Conservation (phyloP, 2,888 invertebrate genomes). For the Volucella bombylans region DNA sequence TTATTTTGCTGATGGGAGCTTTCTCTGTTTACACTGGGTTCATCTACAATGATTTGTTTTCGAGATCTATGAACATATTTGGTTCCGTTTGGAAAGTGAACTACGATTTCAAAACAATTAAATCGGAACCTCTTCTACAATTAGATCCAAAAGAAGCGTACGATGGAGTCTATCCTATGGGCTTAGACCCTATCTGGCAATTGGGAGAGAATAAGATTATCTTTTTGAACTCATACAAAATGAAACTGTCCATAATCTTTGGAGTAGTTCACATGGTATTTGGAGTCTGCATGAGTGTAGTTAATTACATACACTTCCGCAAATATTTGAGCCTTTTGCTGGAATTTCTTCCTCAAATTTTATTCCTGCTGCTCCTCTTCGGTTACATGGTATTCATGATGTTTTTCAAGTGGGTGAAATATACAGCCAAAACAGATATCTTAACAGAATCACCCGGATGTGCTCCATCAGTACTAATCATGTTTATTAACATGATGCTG, state of each 20-base stretch:
- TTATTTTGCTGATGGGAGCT: constrained; percentile 96
- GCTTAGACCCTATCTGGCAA: constrained; percentile 92
- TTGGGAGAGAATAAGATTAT: constrained; percentile 95
- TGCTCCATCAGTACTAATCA: constrained; percentile 90
- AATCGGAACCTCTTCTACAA: constrained; percentile 83
- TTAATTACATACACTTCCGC: constrained; percentile 90
- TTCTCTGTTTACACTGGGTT: constrained; percentile 99
- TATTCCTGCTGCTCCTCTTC: constrained; percentile 94
- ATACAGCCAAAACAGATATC: constrained; percentile 83
- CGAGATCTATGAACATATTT: constrained; percentile 97
- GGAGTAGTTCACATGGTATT: constrained; percentile 97
- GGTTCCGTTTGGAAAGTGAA: constrained; percentile 91
- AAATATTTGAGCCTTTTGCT: constrained; percentile 88
- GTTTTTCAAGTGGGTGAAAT: constrained; percentile 95
- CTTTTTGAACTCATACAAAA: constrained; percentile 97
- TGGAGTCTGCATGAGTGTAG: constrained; percentile 92
- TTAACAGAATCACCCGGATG: constrained; percentile 83
- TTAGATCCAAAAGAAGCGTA: constrained; percentile 85
- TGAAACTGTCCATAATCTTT: constrained; percentile 97
- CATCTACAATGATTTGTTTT: constrained; percentile 99
- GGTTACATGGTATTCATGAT: constrained; percentile 96
- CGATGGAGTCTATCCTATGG: constrained; percentile 87
- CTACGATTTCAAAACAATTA: constrained; percentile 84
- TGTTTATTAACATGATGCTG: constrained; percentile 91
- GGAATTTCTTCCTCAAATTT: constrained; percentile 95